These are phyloP conservation scores for Paracyprichromis sp. DNA, from an alignment of 2,113 vertebrate species.

Conservation along the genomic window DNA sequence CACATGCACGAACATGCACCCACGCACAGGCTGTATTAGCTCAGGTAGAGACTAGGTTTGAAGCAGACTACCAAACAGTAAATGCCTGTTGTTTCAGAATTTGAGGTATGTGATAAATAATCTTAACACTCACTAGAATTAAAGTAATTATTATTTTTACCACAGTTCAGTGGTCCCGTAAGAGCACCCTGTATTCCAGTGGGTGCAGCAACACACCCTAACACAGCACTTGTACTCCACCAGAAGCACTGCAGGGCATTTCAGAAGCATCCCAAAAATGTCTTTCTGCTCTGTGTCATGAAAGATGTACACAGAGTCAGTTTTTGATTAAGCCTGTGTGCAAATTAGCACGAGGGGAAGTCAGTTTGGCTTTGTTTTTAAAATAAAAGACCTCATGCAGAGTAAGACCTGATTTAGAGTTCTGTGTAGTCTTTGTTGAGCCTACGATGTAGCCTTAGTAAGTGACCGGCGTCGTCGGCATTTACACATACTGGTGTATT, in stretches of 20 bases:
- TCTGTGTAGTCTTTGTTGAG: neutral
- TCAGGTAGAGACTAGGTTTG: neutral
- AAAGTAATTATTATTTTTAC: neutral
- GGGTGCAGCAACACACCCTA: neutral
- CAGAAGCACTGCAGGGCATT: neutral
- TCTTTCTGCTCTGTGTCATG: neutral
- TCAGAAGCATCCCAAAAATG: neutral
- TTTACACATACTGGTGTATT: neutral
- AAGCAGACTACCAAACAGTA: neutral
- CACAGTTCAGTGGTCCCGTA: neutral
- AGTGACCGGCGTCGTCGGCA: rapidly evolving
- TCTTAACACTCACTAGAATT: neutral
- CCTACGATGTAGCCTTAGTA: neutral
- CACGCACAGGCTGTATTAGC: neutral
- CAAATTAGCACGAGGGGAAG: neutral
- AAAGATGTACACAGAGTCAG: neutral
- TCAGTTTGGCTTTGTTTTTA: neutral
- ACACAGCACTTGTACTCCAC: neutral
- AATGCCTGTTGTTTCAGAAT: neutral
- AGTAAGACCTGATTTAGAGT: neutral
- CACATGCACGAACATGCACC: neutral
- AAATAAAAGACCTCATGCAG: neutral
- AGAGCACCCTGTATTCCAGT: neutral
- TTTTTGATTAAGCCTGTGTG: neutral
- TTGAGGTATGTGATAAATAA: neutral